Evolutionary conservation across 37 sponge, comb jelly and placozoan species (phyloP).

Genomic region (Agelas oroides): DNA sequence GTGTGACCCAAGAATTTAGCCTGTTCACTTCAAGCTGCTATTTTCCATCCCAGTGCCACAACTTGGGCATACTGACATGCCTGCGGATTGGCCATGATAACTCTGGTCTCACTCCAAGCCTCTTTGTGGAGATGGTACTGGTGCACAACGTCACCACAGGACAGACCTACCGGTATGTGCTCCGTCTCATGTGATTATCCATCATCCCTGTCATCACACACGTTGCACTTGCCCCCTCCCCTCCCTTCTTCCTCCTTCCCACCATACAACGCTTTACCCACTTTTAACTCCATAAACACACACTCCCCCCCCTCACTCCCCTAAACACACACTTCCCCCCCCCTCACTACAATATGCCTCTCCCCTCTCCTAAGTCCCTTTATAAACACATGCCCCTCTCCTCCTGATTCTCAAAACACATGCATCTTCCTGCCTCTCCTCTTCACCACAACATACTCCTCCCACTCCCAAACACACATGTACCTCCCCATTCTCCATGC

Average conservation of each 20-base stretch:
- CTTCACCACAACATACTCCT: neutral
- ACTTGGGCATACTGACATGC: slow-evolving; percentile 87
- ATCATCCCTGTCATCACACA: neutral
- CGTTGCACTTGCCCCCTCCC: neutral
- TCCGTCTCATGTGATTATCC: too few species aligned
- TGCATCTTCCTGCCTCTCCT: too few species aligned
- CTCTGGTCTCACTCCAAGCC: slow-evolving; percentile 79
- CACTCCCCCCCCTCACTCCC: neutral
- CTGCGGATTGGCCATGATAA: slow-evolving; percentile 91
- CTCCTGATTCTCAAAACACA: too few species aligned
- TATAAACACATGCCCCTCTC: too few species aligned
- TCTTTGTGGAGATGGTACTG: slow-evolving; percentile 84
- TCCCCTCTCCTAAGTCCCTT: too few species aligned
- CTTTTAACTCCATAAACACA: too few species aligned
- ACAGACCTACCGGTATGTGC: slow-evolving; percentile 79
- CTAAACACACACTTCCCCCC: neutral
- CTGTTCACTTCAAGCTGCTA: too few species aligned
- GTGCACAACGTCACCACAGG: slow-evolving; percentile 89
- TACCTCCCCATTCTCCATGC: too few species aligned
- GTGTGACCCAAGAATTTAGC: too few species aligned
- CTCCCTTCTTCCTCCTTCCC: too few species aligned
- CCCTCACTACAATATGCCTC: too few species aligned
- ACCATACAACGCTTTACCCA: too few species aligned
- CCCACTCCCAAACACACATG: neutral
- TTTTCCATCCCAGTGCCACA: slow-evolving; percentile 58